Percentiles rank a stretch among this genome's conserved stretches.
phyloP scores from a whole-genome alignment of 2,797 vertebrate genomes.

The Sus cebifrons region DNA sequence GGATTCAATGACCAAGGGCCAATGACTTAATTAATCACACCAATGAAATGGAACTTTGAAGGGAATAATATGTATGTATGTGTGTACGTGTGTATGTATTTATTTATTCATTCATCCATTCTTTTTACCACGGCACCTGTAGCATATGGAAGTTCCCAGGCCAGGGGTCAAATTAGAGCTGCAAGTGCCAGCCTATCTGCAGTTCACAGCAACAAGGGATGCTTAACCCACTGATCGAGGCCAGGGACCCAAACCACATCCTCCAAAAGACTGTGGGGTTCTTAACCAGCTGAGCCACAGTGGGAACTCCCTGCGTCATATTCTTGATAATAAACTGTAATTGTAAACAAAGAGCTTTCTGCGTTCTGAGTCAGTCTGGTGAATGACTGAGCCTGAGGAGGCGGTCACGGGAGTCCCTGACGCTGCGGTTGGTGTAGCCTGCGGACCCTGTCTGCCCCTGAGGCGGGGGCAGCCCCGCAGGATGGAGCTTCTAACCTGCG shows the following conservation, averaged over 20 bases:
- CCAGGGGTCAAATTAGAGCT: too few species aligned
- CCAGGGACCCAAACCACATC: too few species aligned
- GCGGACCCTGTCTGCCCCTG: neutral
- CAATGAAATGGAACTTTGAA: neutral
- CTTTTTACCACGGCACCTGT: too few species aligned
- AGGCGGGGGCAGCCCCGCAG: neutral
- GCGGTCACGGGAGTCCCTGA: neutral
- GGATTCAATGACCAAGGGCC: neutral
- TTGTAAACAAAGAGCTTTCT: neutral
- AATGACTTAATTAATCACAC: neutral
- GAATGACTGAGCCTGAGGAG: neutral
- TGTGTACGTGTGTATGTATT: too few species aligned
- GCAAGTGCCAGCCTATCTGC: too few species aligned
- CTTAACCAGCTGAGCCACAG: too few species aligned
- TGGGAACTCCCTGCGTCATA: neutral
- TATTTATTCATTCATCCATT: too few species aligned
- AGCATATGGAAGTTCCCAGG: too few species aligned
- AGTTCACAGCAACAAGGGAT: too few species aligned
- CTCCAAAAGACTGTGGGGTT: too few species aligned
- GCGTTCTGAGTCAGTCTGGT: neutral
- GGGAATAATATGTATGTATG: neutral
- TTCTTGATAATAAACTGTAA: neutral
- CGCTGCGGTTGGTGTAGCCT: neutral
- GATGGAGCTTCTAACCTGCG: neutral
- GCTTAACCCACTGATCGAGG: too few species aligned